Percentiles rank a stretch among this genome's conserved stretches.
Evolutionary conservation across 1,140 invertebrate species (phyloP).

Genomic region (Meloidogyne exigua): DNA sequence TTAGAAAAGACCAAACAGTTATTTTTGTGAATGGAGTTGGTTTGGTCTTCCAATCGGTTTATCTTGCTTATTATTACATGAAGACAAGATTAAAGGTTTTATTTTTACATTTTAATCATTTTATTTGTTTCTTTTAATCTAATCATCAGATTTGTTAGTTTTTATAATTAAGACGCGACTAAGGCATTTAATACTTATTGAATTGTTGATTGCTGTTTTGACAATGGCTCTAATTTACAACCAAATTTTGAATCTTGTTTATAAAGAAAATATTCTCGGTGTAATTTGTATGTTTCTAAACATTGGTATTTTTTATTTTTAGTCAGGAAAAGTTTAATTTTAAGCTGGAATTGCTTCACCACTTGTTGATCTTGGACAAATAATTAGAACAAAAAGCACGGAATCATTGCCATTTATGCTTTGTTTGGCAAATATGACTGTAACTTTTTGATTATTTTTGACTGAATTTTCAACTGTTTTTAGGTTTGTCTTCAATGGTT

Average conservation of each 20-base stretch:
- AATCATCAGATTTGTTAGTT: neutral
- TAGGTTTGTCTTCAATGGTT: constrained; percentile 53
- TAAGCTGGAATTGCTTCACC: constrained; percentile 20
- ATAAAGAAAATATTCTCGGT: constrained; percentile 53
- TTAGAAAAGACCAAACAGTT: constrained; percentile 50
- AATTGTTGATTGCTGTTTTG: constrained; percentile 35
- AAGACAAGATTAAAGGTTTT: constrained; percentile 54
- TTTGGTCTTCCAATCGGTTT: constrained; percentile 50
- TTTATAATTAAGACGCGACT: constrained; percentile 44
- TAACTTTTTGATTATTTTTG: constrained; percentile 28
- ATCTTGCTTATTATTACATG: constrained; percentile 57
- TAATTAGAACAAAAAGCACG: constrained; percentile 50
- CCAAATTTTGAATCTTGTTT: constrained; percentile 9
- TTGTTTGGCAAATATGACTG: constrained; percentile 56
- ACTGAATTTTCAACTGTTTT: neutral
- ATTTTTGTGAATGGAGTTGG: constrained; percentile 58
- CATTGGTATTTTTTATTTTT: constrained; percentile 50
- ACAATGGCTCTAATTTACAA: constrained; percentile 38
- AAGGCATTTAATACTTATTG: constrained; percentile 45
- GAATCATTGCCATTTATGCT: constrained; percentile 59
- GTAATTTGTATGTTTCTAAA: constrained; percentile 60
- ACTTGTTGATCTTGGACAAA: constrained; percentile 47
- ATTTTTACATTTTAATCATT: neutral
- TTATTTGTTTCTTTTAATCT: too few species aligned
- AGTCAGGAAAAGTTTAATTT: constrained; percentile 36